phyloP scores from a whole-genome alignment of 1,140 invertebrate species.

The Anastatus disparis region DNA sequence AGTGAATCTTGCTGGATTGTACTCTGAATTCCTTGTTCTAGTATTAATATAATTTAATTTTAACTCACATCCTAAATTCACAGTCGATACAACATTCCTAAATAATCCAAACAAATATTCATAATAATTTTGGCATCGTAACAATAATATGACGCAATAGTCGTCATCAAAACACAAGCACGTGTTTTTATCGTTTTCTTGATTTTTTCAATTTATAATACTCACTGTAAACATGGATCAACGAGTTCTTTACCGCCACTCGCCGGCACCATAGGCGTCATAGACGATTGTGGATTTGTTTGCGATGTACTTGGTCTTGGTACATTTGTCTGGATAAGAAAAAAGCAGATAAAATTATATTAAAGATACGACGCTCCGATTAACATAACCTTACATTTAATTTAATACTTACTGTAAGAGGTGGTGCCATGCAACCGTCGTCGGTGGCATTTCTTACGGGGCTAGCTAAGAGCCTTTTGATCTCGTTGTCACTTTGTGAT shows the following conservation, averaged over 20 bases:
- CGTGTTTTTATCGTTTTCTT: neutral
- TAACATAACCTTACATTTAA: slow-evolving; percentile 37
- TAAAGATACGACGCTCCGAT: neutral
- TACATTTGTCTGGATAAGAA: slow-evolving; percentile 53
- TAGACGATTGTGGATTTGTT: slow-evolving; percentile 54
- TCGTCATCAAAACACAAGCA: neutral
- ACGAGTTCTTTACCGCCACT: slow-evolving; percentile 53
- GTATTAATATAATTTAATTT: slow-evolving; percentile 93
- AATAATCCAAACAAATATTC: slow-evolving; percentile 38
- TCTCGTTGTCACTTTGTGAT: slow-evolving; percentile 49
- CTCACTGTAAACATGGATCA: slow-evolving; percentile 61
- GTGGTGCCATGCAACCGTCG: slow-evolving; percentile 58
- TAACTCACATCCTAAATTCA: slow-evolving; percentile 88
- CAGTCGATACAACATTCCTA: slow-evolving; percentile 95
- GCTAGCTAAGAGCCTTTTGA: slow-evolving; percentile 53
- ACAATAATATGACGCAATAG: neutral
- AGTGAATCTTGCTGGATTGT: slow-evolving; percentile 97
- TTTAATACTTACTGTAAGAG: slow-evolving; percentile 52
- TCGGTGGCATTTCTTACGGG: slow-evolving; percentile 55
- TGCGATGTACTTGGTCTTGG: slow-evolving; percentile 57
- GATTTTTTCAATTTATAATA: neutral
- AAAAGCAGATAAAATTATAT: neutral
- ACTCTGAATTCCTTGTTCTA: slow-evolving; percentile 97
- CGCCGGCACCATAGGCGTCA: slow-evolving; percentile 53
- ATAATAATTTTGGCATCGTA: neutral